Evolutionary conservation across 2,888 invertebrate species (phyloP), one percentile per base, ranked within the genome.

Genomic region (Xylota sylvarum): DNA sequence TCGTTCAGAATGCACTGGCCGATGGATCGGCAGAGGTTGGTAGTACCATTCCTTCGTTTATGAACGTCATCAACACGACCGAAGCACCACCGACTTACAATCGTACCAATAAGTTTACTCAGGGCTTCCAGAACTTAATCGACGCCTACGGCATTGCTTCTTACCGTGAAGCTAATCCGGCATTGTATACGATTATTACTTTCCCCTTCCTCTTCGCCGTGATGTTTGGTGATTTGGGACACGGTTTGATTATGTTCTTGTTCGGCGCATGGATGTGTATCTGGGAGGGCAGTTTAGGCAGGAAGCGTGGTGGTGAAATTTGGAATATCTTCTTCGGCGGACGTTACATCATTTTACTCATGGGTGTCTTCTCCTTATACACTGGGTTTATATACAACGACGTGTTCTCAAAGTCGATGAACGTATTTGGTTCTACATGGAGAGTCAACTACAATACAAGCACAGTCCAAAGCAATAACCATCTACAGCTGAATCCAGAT

Each of bases 381-480:
- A 99, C 99, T 3, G 99, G 99, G 0, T 91, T 99, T n/a, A 96
- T 99, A 87, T 99, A 99, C 94, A 99, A 99, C 93, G 99, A 99
- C 92, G 93, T 97, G 46, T 99, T 99, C 94, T 98, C 98, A 37
- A 99, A 98, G 92, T 97, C 98, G 0, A 92, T 99, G 89, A 99
- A 99, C 91, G 94, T 99, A 50, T 99, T 99, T 93, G 97, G 98
- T 0, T 97, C 98, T 0, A 94, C 96, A 67, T 99, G 98, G 98
- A 90, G 91, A 6, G 93, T 94, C 60, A 93, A 93, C 88, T 95
- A 94, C 89, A 94, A 95, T 89, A 90, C 91, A 19, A 92, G 93
- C 0, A 94, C 93, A 0, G 89, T 94, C 4, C 73, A 89, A 50
- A 35, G 89, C 0, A 93, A 94, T 88, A 92, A 93, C 35, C 89